phyloP scores from a whole-genome alignment of 1,140 invertebrate genomes.

The Maniola jurtina region DNA sequence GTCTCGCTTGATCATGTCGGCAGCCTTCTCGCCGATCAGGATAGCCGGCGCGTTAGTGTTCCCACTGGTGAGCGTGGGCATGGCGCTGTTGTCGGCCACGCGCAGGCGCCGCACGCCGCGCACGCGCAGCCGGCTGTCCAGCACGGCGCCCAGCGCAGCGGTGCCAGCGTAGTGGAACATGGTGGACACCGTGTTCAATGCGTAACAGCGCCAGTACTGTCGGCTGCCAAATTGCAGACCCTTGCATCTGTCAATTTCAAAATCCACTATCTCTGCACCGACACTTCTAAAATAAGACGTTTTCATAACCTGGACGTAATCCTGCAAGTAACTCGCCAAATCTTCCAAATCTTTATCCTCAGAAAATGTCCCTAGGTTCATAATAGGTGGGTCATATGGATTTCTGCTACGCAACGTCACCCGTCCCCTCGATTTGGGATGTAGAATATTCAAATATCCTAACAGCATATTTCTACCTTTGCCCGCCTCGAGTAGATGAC shows the following conservation, averaged over 20 bases:
- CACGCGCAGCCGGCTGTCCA: slow-evolving; percentile 69
- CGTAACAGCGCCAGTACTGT: slow-evolving; percentile 30
- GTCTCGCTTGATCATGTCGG: slow-evolving; percentile 65
- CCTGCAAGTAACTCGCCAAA: slow-evolving; percentile 77
- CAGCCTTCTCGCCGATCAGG: slow-evolving; percentile 87
- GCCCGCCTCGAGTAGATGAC: not conserved
- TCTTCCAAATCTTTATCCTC: slow-evolving; percentile 37
- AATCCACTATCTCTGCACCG: slow-evolving; percentile 29
- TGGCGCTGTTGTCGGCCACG: slow-evolving; percentile 49
- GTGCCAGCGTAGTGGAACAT: slow-evolving; percentile 74
- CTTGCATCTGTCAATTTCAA: slow-evolving; percentile 21
- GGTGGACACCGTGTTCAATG: slow-evolving; percentile 26
- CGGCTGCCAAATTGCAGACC: slow-evolving; percentile 11
- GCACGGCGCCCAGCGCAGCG: slow-evolving; percentile 76
- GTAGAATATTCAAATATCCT: slow-evolving; percentile 18
- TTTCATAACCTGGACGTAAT: slow-evolving; percentile 30
- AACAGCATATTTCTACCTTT: slow-evolving; percentile 26
- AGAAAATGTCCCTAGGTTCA: slow-evolving; percentile 26
- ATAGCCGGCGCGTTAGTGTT: slow-evolving; percentile 83
- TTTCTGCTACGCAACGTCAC: slow-evolving; percentile 31
- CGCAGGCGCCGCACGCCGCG: slow-evolving; percentile 49
- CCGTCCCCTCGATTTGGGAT: slow-evolving; percentile 37
- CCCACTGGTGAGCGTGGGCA: slow-evolving; percentile 75
- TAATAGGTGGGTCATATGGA: slow-evolving; percentile 23
- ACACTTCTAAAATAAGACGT: slow-evolving; percentile 81